Percentiles rank a stretch among this genome's conserved stretches.
Evolutionary conservation across 1,140 invertebrate genomes (phyloP).

Genomic region (Drosophila tristis): DNA sequence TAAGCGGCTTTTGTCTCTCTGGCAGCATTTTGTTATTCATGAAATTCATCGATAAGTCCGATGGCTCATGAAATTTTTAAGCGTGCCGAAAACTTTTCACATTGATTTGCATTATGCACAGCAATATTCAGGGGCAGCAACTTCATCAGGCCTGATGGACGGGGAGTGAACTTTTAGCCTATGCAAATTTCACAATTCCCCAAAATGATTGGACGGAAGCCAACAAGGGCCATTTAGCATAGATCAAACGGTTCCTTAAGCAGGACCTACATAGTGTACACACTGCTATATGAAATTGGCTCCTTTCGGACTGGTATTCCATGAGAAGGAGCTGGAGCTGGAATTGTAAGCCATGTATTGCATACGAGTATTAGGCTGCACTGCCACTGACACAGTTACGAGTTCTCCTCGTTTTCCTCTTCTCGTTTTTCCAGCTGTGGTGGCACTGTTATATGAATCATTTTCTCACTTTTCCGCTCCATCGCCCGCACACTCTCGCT

Average conservation of each 20-base stretch:
- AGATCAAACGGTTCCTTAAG: too few relatives aligned
- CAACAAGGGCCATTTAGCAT: neutral
- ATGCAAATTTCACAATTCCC: slow-evolving; percentile 27
- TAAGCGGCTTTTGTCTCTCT: slow-evolving; percentile 63
- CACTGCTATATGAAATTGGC: too few relatives aligned
- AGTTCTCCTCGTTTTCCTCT: too few relatives aligned
- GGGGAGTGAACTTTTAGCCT: slow-evolving; percentile 10
- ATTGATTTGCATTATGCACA: slow-evolving; percentile 53
- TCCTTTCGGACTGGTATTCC: too few relatives aligned
- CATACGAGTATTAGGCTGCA: too few relatives aligned
- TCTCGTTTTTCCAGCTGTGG: too few relatives aligned
- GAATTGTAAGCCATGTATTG: too few relatives aligned
- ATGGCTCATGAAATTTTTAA: slow-evolving; percentile 51
- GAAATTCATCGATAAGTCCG: slow-evolving; percentile 80
- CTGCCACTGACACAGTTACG: too few relatives aligned
- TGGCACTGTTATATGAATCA: too few relatives aligned
- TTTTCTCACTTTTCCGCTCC: neutral
- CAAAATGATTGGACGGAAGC: slow-evolving; percentile 28
- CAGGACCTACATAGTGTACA: too few relatives aligned
- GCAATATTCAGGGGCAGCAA: neutral
- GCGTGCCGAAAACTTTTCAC: slow-evolving; percentile 49
- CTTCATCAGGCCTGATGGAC: slow-evolving; percentile 29
- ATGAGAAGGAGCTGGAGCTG: too few relatives aligned
- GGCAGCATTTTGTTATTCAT: slow-evolving; percentile 75
- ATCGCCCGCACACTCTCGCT: neutral